Percentiles rank a stretch among this genome's conserved stretches.
Evolutionary conservation across 2,113 vertebrate genomes (phyloP).

Genomic region (Pitta sordida): DNA sequence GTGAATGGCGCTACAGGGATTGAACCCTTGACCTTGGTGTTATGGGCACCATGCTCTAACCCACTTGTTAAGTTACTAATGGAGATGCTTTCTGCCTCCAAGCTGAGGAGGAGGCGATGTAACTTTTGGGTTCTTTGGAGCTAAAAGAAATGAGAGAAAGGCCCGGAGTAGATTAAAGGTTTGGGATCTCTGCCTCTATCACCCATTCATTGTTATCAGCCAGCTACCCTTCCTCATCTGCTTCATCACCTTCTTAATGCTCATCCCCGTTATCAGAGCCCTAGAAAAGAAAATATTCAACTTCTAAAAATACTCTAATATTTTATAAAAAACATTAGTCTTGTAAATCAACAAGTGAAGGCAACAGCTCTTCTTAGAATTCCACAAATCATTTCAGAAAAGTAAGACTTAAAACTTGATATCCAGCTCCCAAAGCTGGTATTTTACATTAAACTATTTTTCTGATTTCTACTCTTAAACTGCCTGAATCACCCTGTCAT

Average conservation of each 20-base stretch:
- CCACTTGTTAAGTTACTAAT: not conserved
- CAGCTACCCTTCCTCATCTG: not conserved
- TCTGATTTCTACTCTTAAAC: not conserved
- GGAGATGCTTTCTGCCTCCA: not conserved
- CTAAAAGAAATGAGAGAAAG: not conserved
- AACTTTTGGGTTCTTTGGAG: not conserved
- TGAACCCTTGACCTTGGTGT: not conserved
- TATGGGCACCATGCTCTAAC: not conserved
- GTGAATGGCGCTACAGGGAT: not conserved
- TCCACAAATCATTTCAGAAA: not conserved
- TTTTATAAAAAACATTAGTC: not conserved
- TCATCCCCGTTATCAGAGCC: not conserved
- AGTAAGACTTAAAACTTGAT: not conserved
- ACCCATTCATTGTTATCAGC: not conserved
- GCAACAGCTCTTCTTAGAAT: not conserved
- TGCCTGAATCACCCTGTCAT: not conserved
- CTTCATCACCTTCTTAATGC: not conserved
- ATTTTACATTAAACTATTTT: not conserved
- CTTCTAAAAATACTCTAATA: not conserved
- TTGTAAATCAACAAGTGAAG: not conserved
- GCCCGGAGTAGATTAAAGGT: not conserved
- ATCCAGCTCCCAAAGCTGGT: not conserved
- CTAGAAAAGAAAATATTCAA: not conserved
- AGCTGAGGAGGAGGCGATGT: not conserved
- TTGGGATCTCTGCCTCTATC: not conserved